A percentile compares a stretch with the other conserved stretches of the same genome.
Conservation (phyloP, 2,888 invertebrate species). For the Luperina nickerlii region DNA sequence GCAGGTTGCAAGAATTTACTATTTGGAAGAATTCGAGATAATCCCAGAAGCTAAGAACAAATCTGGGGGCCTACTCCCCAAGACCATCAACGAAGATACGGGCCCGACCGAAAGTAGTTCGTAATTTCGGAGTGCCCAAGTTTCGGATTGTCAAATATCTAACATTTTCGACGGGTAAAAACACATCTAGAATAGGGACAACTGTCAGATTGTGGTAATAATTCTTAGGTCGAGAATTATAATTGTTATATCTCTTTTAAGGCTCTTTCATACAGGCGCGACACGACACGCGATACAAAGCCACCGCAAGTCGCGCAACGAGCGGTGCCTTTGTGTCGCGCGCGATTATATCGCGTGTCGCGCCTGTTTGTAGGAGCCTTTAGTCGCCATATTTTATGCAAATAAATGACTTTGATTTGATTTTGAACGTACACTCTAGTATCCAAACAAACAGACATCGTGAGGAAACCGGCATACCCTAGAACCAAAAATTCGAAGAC, state of each 20-base stretch:
- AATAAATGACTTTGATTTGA: too few species aligned
- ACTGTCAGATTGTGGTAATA: background rate
- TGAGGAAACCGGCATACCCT: background rate
- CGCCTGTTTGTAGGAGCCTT: too few species aligned
- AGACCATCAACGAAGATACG: background rate
- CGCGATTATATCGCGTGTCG: too few species aligned
- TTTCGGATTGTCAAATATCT: background rate
- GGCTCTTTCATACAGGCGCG: too few species aligned
- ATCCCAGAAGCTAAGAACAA: too few species aligned
- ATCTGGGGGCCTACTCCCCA: background rate
- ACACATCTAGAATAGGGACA: background rate
- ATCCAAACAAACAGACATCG: background rate
- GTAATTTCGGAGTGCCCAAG: background rate
- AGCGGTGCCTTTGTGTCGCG: too few species aligned
- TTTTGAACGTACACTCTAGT: background rate
- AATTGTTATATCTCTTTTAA: too few species aligned
- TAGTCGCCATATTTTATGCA: too few species aligned
- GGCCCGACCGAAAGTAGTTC: background rate
- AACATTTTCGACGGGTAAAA: background rate
- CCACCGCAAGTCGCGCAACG: too few species aligned
- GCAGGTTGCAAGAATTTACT: background rate
- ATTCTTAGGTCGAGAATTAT: background rate
- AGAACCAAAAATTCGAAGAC: background rate
- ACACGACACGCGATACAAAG: too few species aligned
- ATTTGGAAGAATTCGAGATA: background rate